A percentile compares a stretch with the other conserved stretches of the same genome.
phyloP scores from a whole-genome alignment of 2,797 vertebrate genomes.

The Pangasius krempfi region DNA sequence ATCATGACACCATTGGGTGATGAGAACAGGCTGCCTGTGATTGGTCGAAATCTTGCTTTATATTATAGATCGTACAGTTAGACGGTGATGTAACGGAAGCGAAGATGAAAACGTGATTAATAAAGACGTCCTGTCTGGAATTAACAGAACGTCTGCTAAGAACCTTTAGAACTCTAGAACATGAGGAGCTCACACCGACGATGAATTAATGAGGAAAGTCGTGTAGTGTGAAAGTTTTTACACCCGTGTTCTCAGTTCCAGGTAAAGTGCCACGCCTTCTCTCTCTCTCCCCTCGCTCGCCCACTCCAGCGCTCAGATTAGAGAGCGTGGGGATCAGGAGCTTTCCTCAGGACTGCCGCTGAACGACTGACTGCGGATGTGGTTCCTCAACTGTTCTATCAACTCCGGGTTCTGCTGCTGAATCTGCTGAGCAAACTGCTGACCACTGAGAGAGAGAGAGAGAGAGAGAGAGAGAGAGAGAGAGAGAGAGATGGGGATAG shows the following conservation, averaged over 20 bases:
- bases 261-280: slow-evolving; percentile 70
- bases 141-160: no score
- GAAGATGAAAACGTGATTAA: neutral
- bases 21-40: neutral
- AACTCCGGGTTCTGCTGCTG: slow-evolving; percentile 98
- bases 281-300: neutral
- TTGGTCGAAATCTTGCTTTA: neutral
- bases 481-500: neutral
- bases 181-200: neutral
- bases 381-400: slow-evolving; percentile 95
- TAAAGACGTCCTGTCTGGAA: neutral
- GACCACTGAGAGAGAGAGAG: slow-evolving; percentile 79
- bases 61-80: no score
- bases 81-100: neutral
- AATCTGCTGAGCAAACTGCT: slow-evolving; percentile 98
- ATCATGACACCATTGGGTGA: neutral
- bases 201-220: neutral
- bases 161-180: neutral
- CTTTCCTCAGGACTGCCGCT: slow-evolving; percentile 93
- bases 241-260: slow-evolving; percentile 50
- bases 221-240: slow-evolving; percentile 21
- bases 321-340: slow-evolving; percentile 78
- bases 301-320: neutral
- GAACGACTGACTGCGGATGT: slow-evolving; percentile 94
- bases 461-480: rapidly evolving